Evolutionary conservation across 2,113 vertebrate genomes (phyloP).

Genomic region (Apeltes quadracus): DNA sequence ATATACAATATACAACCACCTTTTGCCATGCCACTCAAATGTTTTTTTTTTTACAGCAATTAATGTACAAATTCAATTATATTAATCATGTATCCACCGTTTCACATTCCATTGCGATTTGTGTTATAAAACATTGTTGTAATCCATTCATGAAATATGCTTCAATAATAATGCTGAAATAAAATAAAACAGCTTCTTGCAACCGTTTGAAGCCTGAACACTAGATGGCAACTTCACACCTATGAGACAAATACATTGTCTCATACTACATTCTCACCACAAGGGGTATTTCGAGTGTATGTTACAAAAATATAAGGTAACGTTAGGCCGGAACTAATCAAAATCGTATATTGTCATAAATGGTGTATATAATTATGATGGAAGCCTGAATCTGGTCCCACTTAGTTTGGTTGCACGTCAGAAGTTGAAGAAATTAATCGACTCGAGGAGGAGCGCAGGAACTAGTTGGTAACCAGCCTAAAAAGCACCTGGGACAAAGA

Average conservation of each 20-base stretch:
- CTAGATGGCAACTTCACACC: constrained; percentile 45
- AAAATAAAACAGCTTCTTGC: not conserved
- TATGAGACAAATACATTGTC: not conserved
- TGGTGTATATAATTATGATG: not conserved
- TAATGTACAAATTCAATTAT: not conserved
- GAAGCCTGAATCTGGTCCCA: not conserved
- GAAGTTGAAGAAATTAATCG: not conserved
- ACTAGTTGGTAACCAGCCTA: not conserved
- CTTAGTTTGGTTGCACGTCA: not conserved
- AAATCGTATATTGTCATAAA: not conserved
- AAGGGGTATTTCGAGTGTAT: too few species aligned
- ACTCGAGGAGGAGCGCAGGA: not conserved
- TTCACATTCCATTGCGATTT: not conserved
- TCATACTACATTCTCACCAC: not conserved
- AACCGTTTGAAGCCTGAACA: constrained; percentile 9
- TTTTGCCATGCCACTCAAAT: not conserved
- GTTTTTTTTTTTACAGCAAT: not conserved
- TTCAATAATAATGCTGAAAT: too few species aligned
- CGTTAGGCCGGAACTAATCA: too few species aligned
- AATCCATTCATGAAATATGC: too few species aligned
- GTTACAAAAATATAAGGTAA: too few species aligned
- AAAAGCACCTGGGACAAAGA: not conserved
- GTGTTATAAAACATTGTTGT: too few species aligned
- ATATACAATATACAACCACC: not conserved
- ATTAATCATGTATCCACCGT: not conserved